A percentile compares a stretch with the other conserved stretches of the same genome.
phyloP scores from a whole-genome alignment of 1,140 invertebrate species.

The Laupala kohalensis region DNA sequence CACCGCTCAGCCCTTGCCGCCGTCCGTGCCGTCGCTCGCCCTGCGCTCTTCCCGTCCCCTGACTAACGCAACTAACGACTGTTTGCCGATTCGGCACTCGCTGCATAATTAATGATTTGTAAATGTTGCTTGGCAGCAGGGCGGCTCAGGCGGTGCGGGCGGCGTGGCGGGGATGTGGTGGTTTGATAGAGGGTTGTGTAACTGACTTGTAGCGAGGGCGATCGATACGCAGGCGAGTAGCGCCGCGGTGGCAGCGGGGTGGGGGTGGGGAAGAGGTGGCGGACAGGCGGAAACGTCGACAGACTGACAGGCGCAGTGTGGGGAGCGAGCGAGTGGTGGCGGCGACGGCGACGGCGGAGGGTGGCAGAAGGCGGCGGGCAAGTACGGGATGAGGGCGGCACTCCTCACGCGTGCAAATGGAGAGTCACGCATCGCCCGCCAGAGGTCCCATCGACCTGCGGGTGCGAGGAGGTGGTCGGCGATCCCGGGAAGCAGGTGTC shows the following conservation, averaged over 20 bases:
- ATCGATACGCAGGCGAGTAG: not conserved
- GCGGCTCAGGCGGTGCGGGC: too few relatives aligned
- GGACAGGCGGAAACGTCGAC: not conserved
- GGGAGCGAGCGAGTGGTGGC: not conserved
- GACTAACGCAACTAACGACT: slow-evolving; percentile 1
- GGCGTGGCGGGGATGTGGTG: not conserved
- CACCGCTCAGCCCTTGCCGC: not conserved
- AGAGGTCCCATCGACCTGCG: not conserved
- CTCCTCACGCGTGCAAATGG: not conserved
- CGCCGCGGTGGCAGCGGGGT: too few relatives aligned
- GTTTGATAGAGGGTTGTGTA: not conserved
- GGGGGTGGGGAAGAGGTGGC: not conserved
- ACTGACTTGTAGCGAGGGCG: not conserved
- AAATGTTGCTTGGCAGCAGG: not conserved
- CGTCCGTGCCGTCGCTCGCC: not conserved
- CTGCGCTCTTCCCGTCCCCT: not conserved
- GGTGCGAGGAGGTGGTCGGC: too few relatives aligned
- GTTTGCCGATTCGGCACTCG: slow-evolving; percentile 6
- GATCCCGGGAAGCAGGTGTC: not conserved
- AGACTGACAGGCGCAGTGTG: not conserved
- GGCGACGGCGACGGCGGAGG: not conserved
- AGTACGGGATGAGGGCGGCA: not conserved
- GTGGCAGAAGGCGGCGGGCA: not conserved
- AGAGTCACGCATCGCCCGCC: not conserved
- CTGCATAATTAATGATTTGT: slow-evolving; percentile 10